These are phyloP conservation scores for Malurus splendens DNA, from an alignment of 2,797 vertebrate genomes.

Conservation along the genomic window DNA sequence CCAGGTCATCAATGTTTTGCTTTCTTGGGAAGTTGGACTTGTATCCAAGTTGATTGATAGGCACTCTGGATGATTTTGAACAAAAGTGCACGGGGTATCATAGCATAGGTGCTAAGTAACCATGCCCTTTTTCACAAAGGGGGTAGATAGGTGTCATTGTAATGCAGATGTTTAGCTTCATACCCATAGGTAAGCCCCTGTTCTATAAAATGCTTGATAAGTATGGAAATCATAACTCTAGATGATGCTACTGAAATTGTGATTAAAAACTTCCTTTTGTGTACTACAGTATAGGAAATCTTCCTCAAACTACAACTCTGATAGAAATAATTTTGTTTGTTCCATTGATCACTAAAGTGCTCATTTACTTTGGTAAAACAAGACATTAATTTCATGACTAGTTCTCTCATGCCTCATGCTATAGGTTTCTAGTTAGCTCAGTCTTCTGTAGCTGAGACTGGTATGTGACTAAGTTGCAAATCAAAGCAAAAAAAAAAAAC, in stretches of 20 bases:
- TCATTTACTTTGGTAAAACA: background rate
- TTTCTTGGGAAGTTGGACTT: background rate
- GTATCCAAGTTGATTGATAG: background rate
- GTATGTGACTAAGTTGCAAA: background rate
- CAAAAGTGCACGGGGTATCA: background rate
- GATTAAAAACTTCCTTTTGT: background rate
- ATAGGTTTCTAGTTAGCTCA: background rate
- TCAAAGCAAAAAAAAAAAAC: background rate
- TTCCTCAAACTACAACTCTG: background rate
- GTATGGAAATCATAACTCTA: background rate
- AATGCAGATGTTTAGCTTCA: background rate
- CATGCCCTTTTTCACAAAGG: background rate
- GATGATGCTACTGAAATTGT: background rate
- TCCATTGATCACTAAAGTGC: background rate
- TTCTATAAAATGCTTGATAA: background rate
- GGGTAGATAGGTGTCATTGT: background rate
- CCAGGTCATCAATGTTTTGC: background rate
- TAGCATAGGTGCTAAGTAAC: background rate
- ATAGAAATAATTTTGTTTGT: background rate
- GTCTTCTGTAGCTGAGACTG: background rate
- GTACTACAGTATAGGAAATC: background rate
- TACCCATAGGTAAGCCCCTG: background rate
- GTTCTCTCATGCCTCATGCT: background rate
- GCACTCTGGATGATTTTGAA: background rate
- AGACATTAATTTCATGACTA: background rate